Base-by-base conservation (phyloP, 2,797 vertebrate genomes). In the Cryptoprocta ferox region DNA sequence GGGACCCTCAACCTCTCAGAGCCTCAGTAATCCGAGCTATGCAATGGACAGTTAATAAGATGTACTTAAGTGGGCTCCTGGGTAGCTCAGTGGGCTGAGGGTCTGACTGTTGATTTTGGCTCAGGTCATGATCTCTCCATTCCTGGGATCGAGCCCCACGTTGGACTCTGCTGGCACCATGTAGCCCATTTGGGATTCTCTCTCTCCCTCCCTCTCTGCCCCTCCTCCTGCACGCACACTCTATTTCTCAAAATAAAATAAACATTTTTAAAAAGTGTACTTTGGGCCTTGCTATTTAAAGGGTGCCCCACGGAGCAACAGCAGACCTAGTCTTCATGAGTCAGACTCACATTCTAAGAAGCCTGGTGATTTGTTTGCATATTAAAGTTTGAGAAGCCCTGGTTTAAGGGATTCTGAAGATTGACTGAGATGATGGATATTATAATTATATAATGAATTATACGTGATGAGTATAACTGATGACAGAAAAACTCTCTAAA, bases 251-350 rank as follows among this genome's bases (percentile, higher is more conserved):
- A 53, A 53, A 53, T 53, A 53, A 53, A 53, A 53, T 53, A 53
- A 53, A 53, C 50, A 53, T 53, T 53, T 15, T 45, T 4, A 45
- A 50, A 50, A 50, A 50, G 13, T 50, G 48, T 50, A 13, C 50
- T 16, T 53, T 53, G 50, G 50, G 50, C 14, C 50, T 68, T 42
- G 6, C 30, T 85, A 19, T 24, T 78, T 78, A 53, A 56, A n/a
- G 48, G 24, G 45, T 53, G 9, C 16, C 28, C 61, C 12, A 10
- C 0, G 0, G 42, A 63, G 16, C 5, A 24, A 19, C 2, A 3
- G 13, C 26, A 18, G 73, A 75, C 30, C 42, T 9, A 32, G 28
- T 37, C 66, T 26, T 30, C 35, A 16, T 28, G 42, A 48, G 39
- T 63, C 42, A 11, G 42, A 13, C 45, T 39, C 15, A 61, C 35